Base-by-base conservation (phyloP, 2,113 vertebrate genomes). In the Gila orcuttii region DNA sequence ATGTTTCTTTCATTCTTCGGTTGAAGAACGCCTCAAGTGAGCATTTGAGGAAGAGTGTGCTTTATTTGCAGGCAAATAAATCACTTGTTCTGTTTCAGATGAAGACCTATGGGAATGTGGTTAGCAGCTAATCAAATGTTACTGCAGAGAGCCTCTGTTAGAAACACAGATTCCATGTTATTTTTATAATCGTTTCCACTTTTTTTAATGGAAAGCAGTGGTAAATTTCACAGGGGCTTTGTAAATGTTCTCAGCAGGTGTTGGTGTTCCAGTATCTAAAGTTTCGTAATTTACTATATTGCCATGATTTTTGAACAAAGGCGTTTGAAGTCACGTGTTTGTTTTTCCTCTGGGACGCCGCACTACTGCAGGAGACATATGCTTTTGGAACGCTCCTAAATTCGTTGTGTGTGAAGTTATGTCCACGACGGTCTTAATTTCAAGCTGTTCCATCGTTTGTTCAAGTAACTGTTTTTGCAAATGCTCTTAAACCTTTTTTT, bases 321-420 rank as follows among this genome's bases (percentile, higher is more conserved):
- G 39, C 28, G 31, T 59, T 62, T 59, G 42, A 75, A 19, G 47
- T 79, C 62, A 42, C 39, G 7, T 12, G 9, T 45, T 81, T 71
- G 66, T 82, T 57, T 87, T 50, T 88, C 83, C 45, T 81, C 8
- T 80, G 77, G 83, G 55, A 87, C 47, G 25, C 42, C 21, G 3
- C 60, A 45, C 69, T 87, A 73, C 74, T 33, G 28, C 80, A 66
- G 4, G 42, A 87, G 90, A 91, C 96, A 95, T 93, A 95, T 96
- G 96, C 92, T 93, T 88, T 91, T 90, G 13, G 83, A 90, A 82
- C 91, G 92, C 94, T 93, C 88, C 50, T 92, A 92, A 91, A 96
- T 96, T 95, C 93, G 93, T 95, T 94, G 94, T 85, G 92, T 95
- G 92, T 93, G 92, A 95, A 93, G 94, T 95, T 93, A 90, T 93